Conservation (phyloP, 2,113 vertebrate species). For the Oncorhynchus gorbuscha region DNA sequence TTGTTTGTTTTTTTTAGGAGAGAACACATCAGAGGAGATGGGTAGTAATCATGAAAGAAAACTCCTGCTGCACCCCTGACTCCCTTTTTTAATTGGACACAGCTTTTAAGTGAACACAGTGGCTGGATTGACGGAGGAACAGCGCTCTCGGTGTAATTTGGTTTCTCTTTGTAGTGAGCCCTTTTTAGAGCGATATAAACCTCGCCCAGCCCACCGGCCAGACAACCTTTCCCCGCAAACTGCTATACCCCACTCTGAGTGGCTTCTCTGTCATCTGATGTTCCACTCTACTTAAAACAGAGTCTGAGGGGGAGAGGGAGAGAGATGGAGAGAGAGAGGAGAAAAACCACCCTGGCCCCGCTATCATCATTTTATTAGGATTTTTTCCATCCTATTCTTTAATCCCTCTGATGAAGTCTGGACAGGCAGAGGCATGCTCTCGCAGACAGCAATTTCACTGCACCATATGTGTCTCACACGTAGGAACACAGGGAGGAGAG, state of each 20-base stretch:
- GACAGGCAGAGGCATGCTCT: conserved; percentile 98
- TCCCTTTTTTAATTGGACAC: conserved; percentile 63
- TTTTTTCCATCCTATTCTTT: conserved; percentile 94
- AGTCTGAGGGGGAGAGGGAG: conserved; percentile 52
- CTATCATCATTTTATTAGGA: conserved; percentile 86
- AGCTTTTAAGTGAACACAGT: conserved; percentile 54
- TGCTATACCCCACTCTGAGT: conserved; percentile 56
- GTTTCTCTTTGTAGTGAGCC: conserved; percentile 64
- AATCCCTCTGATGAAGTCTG: conserved; percentile 99
- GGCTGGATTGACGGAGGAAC: conserved; percentile 39
- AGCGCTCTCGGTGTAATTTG: conserved; percentile 56
- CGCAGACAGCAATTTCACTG: conserved; percentile 96
- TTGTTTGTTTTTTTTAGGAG: conserved; percentile 35
- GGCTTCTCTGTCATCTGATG: conserved; percentile 85
- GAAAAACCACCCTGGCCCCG: conserved; percentile 53
- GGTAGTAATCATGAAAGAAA: conserved; percentile 56
- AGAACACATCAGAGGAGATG: conserved; percentile 45
- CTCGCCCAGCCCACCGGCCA: conserved; percentile 45
- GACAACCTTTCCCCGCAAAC: conserved; percentile 53
- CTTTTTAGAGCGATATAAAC: conserved; percentile 61
- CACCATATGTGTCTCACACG: conserved; percentile 97
- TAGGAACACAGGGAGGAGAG: conserved; percentile 89
- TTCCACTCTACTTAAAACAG: conserved; percentile 79
- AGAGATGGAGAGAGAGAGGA: conserved; percentile 15
- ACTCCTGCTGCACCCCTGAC: conserved; percentile 45